These are phyloP conservation scores for Necrosyrtes monachus DNA, from an alignment of 2,797 vertebrate species.

Conservation along the genomic window DNA sequence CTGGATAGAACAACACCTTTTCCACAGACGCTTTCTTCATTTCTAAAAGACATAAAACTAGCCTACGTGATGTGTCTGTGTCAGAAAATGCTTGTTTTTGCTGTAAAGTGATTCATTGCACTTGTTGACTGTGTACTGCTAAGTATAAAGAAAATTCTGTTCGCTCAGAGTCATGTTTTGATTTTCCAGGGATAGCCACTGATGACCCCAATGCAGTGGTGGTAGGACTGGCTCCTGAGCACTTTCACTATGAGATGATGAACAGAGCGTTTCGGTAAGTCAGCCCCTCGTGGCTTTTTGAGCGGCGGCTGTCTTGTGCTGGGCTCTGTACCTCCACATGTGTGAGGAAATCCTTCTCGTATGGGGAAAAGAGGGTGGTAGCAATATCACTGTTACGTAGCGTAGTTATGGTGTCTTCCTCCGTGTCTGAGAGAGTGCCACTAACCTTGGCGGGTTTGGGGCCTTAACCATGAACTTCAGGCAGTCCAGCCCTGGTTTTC, in stretches of 20 bases:
- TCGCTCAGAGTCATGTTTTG: background rate
- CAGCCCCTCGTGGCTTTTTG: background rate
- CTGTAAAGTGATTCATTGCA: background rate
- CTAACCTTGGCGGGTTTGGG: background rate
- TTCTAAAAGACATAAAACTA: background rate
- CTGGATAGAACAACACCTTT: background rate
- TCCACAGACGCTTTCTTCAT: background rate
- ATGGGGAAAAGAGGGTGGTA: background rate
- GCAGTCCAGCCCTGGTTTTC: background rate
- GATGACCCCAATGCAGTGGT: conserved; percentile 91
- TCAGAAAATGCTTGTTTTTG: background rate
- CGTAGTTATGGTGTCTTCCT: rapidly evolving
- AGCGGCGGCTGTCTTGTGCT: background rate
- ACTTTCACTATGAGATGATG: conserved; percentile 90
- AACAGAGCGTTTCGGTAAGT: conserved; percentile 91
- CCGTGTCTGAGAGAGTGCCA: rapidly evolving
- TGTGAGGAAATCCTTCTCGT: background rate
- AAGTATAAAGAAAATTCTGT: background rate
- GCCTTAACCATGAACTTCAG: background rate
- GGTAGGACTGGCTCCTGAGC: conserved; percentile 89
- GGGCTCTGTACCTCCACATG: background rate
- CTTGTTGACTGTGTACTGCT: background rate
- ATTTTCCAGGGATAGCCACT: conserved; percentile 82
- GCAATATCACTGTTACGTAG: rapidly evolving
- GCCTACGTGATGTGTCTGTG: rapidly evolving